Evolutionary conservation across 2,888 invertebrate species (phyloP).

Genomic region (Sinotaia quadrata): DNA sequence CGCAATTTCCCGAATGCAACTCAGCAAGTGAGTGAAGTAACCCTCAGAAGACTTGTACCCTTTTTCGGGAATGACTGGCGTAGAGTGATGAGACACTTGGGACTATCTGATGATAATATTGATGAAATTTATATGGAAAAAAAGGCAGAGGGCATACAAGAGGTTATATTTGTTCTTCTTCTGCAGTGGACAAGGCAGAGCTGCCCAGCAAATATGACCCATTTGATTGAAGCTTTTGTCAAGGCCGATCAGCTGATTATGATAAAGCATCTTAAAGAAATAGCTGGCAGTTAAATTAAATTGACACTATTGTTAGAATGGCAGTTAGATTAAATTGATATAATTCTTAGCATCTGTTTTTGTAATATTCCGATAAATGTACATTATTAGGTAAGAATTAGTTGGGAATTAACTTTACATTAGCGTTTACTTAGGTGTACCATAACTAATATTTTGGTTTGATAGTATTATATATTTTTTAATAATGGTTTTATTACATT

Average conservation of each 20-base stretch:
- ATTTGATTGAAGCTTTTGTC: slow-evolving; percentile 13
- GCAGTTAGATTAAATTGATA: no score
- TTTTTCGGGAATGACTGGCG: slow-evolving; percentile 12
- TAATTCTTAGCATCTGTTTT: no score
- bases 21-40: neutral
- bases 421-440: no score
- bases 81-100: slow-evolving; percentile 12
- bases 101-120: slow-evolving; percentile 10
- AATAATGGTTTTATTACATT: no score
- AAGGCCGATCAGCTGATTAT: neutral
- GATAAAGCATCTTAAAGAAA: neutral
- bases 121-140: neutral
- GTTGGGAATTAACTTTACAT: no score
- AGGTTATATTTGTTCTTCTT: slow-evolving; percentile 1
- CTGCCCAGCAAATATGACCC: neutral
- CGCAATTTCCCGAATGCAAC: neutral
- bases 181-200: neutral
- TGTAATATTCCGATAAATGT: no score
- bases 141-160: neutral
- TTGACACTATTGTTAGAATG: no score
- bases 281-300: no score
- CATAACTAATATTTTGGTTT: no score
- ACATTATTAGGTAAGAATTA: no score
- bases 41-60: neutral
- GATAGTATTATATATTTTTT: no score